phyloP scores from a whole-genome alignment of 2,797 vertebrate genomes.

The Gadopsis marmoratus region DNA sequence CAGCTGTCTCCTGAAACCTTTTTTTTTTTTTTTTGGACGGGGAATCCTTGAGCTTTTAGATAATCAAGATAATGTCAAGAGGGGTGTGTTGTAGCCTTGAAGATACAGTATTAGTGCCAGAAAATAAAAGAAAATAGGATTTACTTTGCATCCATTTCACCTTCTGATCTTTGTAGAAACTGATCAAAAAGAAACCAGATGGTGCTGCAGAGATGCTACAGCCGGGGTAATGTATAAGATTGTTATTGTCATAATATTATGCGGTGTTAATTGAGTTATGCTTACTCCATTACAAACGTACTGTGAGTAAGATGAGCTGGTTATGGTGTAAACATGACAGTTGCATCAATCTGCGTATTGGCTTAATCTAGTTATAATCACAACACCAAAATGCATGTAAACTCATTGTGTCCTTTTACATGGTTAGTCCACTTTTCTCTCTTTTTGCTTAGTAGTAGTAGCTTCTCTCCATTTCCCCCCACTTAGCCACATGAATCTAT shows the following conservation, averaged over 20 bases:
- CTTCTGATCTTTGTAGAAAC: constrained; percentile 1
- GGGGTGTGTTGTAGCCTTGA: not conserved
- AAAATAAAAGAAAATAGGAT: not conserved
- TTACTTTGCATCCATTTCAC: constrained; percentile 4
- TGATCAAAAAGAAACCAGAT: not conserved
- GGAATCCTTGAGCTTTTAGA: not conserved
- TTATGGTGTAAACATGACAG: constrained; percentile 28
- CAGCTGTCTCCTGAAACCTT: not conserved
- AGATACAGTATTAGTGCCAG: not conserved
- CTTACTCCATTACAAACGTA: constrained; percentile 20
- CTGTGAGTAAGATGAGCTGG: constrained; percentile 4
- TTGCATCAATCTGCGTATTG: constrained; percentile 17
- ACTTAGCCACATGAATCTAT: not conserved
- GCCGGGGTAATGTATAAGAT: not conserved
- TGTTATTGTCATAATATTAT: constrained; percentile 19
- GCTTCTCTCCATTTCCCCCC: not conserved
- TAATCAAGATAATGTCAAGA: not conserved
- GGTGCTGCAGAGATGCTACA: not conserved
- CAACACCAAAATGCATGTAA: not conserved
- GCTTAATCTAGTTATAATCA: constrained; percentile 23
- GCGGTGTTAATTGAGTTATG: constrained; percentile 13
- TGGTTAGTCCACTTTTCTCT: not conserved
- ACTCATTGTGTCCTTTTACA: constrained; percentile 10
- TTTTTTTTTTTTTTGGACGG: not conserved
- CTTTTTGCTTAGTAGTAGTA: not conserved